phyloP scores from a whole-genome alignment of 2,888 invertebrate species.

The Leptinotarsa rubiginosa region DNA sequence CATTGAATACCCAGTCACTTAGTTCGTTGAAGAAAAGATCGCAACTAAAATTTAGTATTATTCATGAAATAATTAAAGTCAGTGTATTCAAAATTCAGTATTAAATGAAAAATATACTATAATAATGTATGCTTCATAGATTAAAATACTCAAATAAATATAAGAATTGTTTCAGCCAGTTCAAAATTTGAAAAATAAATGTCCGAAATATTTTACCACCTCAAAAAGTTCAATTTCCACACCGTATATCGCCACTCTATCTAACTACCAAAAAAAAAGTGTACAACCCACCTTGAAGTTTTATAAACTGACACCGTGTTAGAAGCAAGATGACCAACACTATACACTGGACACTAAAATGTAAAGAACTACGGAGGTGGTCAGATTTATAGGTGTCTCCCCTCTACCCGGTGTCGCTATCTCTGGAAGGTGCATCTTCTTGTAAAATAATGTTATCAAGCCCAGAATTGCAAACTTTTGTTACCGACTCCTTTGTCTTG shows the following conservation, averaged over 20 bases:
- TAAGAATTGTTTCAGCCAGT: no score
- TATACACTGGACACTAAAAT: constrained; percentile 53
- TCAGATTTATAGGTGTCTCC: constrained; percentile 54
- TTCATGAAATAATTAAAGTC: no score
- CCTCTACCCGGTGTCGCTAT: constrained; percentile 38
- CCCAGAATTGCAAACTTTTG: constrained; percentile 24
- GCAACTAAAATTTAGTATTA: no score
- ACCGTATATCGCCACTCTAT: constrained; percentile 12
- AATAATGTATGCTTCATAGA: no score
- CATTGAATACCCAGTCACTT: no score
- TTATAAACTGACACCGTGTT: constrained; percentile 30
- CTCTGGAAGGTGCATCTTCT: constrained; percentile 19
- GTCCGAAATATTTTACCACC: background rate
- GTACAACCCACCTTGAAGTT: constrained; percentile 34
- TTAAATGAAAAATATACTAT: no score
- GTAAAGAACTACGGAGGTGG: constrained; percentile 51
- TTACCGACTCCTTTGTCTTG: background rate
- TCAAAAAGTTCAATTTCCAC: background rate
- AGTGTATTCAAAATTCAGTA: no score
- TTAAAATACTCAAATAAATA: no score
- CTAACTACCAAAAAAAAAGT: constrained; percentile 3
- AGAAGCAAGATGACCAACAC: constrained; percentile 44
- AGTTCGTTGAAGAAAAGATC: no score
- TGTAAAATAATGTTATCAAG: constrained; percentile 25
- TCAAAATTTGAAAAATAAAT: no score